Evolutionary conservation across 2,888 invertebrate genomes (phyloP).

Genomic region (Geotrupes spiniger): DNA sequence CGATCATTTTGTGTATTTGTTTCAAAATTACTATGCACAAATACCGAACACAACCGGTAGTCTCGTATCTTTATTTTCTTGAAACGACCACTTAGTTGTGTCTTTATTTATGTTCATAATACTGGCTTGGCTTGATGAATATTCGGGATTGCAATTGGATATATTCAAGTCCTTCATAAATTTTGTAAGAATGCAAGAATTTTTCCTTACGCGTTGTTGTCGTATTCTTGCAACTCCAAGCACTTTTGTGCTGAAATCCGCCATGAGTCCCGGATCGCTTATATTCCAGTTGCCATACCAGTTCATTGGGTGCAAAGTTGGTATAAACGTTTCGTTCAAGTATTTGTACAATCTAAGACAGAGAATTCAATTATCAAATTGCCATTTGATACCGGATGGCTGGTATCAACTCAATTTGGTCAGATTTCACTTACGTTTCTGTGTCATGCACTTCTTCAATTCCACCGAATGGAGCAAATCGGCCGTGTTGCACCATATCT

Average conservation of each 20-base stretch:
- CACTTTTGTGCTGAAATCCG: constrained; percentile 28
- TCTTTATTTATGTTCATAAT: not conserved
- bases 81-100: constrained; percentile 3
- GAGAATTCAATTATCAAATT: too few species aligned
- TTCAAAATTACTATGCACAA: too few species aligned
- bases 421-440: too few species aligned
- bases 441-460: too few species aligned
- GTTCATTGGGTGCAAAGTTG: constrained; percentile 16
- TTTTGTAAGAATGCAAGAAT: constrained; percentile 21
- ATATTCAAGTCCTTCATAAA: constrained; percentile 12
- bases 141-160: constrained; percentile 24
- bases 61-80: too few species aligned
- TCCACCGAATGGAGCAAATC: too few species aligned
- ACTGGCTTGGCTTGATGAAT: constrained; percentile 2
- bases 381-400: too few species aligned
- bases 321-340: constrained; percentile 22
- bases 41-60: too few species aligned
- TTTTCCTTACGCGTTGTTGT: constrained; percentile 23
- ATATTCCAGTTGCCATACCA: constrained; percentile 28
- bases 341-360: constrained; percentile 21
- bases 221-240: constrained; percentile 29
- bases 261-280: constrained; percentile 26
- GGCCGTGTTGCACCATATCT: not conserved
- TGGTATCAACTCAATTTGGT: too few species aligned
- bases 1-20: not conserved